Percentiles rank a stretch among this genome's conserved stretches.
phyloP scores from a whole-genome alignment of 1,140 invertebrate genomes.

The Brachionus asplanchnoidis region DNA sequence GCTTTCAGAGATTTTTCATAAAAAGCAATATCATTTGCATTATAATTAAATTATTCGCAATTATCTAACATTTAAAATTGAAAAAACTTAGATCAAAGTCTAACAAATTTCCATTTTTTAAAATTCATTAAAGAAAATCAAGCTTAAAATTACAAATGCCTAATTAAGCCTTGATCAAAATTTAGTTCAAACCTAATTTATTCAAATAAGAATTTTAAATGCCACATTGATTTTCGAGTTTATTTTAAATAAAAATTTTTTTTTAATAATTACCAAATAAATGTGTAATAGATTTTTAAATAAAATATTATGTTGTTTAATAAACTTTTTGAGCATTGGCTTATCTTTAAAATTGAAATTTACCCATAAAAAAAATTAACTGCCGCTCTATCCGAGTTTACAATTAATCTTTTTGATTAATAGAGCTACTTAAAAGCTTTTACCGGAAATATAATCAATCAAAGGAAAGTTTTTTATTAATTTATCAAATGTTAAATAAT shows the following conservation, averaged over 20 bases:
- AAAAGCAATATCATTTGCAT: not conserved
- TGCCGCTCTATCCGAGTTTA: no score
- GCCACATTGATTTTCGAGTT: not conserved
- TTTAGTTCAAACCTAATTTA: not conserved
- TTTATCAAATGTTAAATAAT: not conserved
- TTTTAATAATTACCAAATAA: no score
- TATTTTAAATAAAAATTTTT: not conserved
- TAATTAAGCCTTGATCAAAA: not conserved
- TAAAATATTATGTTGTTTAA: no score
- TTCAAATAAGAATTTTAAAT: not conserved
- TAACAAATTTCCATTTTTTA: not conserved
- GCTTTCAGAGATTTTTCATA: not conserved
- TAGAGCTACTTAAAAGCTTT: no score
- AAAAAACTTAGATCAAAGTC: not conserved
- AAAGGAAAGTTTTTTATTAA: not conserved
- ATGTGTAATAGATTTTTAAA: no score
- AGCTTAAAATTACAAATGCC: not conserved
- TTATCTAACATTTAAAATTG: not conserved
- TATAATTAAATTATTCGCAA: not conserved
- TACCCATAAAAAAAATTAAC: no score
- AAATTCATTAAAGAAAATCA: not conserved
- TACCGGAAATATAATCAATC: not conserved
- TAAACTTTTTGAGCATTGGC: no score
- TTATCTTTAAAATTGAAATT: no score
- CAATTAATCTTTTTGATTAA: no score